Evolutionary conservation across 1,140 invertebrate species (phyloP).

Genomic region (Leptopilina clavipes): DNA sequence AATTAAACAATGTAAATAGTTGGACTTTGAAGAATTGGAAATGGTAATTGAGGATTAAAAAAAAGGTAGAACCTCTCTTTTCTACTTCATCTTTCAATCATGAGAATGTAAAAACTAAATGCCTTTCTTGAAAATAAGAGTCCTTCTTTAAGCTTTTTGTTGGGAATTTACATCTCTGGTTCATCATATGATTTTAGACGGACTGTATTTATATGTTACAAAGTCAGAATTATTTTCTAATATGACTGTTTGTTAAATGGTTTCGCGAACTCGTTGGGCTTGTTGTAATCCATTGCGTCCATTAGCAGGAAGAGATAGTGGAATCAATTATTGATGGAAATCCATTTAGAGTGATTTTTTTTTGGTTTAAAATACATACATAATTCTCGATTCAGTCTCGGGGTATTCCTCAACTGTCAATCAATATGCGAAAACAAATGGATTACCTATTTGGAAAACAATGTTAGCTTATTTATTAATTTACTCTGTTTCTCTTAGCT

Average conservation of each 20-base stretch:
- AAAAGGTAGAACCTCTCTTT: too few relatives aligned
- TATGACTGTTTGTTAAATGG: neutral
- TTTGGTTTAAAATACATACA: neutral
- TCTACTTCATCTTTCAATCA: too few relatives aligned
- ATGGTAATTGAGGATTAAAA: too few relatives aligned
- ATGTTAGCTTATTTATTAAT: neutral
- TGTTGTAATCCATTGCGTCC: slow-evolving; percentile 8
- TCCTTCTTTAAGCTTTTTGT: too few relatives aligned
- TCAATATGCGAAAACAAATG: neutral
- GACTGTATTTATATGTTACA: neutral
- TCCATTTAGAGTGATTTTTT: slow-evolving; percentile 10
- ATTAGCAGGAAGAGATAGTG: slow-evolving; percentile 9
- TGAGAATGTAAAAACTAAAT: too few relatives aligned
- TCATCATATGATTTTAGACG: neutral
- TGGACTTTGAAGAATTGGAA: too few relatives aligned
- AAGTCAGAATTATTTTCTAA: slow-evolving; percentile 15
- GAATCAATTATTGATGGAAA: slow-evolving; percentile 20
- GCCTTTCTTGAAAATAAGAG: too few relatives aligned
- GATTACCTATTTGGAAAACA: neutral
- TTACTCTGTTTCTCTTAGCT: too few relatives aligned
- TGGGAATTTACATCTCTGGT: too few relatives aligned
- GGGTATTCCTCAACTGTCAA: neutral
- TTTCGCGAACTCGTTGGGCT: neutral
- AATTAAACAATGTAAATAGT: too few relatives aligned
- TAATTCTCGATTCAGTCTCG: neutral